These are phyloP conservation scores for Chrysogorgia sp. DNA, from an alignment of 92 coral and sea anemone species.

Conservation along the genomic window DNA sequence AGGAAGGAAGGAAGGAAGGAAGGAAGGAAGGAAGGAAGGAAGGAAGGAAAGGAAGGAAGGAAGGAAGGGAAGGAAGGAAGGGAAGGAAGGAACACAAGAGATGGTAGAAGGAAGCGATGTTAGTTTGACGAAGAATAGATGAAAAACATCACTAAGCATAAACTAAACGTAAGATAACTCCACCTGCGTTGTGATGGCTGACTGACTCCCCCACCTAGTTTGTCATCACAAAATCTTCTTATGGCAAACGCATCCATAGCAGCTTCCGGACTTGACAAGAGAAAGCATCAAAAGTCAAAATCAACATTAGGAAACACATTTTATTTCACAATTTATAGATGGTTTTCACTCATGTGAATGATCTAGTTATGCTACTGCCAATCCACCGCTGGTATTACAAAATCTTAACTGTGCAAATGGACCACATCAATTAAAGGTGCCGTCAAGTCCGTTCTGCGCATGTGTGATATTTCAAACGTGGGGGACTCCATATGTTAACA, in stretches of 20 bases:
- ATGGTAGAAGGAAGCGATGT: no score
- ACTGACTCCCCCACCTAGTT: constrained; percentile 81
- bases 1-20: neutral
- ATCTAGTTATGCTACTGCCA: no score
- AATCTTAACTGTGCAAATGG: no score
- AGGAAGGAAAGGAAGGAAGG: neutral
- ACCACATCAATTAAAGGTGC: no score
- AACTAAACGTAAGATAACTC: neutral
- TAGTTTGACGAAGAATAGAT: neutral
- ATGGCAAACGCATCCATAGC: constrained; percentile 98
- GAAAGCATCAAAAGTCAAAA: neutral
- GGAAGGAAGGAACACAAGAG: no score
- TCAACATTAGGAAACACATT: neutral
- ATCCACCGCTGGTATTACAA: no score
- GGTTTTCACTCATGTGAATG: neutral
- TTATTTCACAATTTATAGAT: neutral
- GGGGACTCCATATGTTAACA: no score
- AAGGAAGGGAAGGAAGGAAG: neutral
- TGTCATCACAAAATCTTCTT: constrained; percentile 94
- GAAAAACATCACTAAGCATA: neutral
- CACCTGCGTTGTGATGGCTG: constrained; percentile 99
- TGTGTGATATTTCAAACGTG: no score
- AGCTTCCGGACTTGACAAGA: constrained; percentile 77
- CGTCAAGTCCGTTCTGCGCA: no score
- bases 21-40: neutral